Conservation (phyloP, 1,140 invertebrate genomes). For the Drosophila pectinifera region DNA sequence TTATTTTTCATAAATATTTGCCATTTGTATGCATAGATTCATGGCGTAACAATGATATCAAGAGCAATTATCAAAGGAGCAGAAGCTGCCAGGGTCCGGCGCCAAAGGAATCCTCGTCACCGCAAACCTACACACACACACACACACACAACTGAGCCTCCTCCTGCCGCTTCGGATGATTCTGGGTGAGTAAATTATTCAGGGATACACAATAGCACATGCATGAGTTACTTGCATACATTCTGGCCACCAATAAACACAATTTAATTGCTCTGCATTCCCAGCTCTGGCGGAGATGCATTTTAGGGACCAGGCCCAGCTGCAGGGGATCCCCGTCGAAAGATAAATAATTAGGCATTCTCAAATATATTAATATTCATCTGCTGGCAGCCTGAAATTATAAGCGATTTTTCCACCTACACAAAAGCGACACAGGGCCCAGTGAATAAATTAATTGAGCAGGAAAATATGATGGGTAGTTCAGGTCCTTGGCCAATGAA, state of each 20-base stretch:
- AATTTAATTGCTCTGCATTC: slow-evolving; percentile 33
- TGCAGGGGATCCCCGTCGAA: background rate
- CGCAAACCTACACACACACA: too few relatives aligned
- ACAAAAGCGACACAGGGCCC: background rate
- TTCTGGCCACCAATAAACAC: slow-evolving; percentile 25
- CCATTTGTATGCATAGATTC: slow-evolving; percentile 23
- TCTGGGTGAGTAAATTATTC: slow-evolving; percentile 22
- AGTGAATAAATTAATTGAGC: background rate
- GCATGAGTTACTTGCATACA: slow-evolving; percentile 14
- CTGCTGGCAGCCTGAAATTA: background rate
- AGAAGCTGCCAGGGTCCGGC: slow-evolving; percentile 1
- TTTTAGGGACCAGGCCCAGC: slow-evolving; percentile 1
- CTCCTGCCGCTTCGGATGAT: too few relatives aligned
- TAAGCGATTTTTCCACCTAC: background rate
- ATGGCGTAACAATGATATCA: slow-evolving; percentile 38
- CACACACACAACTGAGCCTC: background rate
- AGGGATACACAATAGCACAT: slow-evolving; percentile 20
- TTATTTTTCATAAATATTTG: slow-evolving; percentile 48
- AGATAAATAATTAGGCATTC: background rate
- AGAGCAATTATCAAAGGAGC: slow-evolving; percentile 33
- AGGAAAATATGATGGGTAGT: background rate
- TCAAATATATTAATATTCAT: background rate
- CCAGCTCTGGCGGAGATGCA: background rate
- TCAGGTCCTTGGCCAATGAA: background rate
- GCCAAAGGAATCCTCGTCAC: background rate